Evolutionary conservation across 1,140 invertebrate genomes (phyloP), one percentile per base, ranked within the genome.

Genomic region (Sinonovacula constricta): DNA sequence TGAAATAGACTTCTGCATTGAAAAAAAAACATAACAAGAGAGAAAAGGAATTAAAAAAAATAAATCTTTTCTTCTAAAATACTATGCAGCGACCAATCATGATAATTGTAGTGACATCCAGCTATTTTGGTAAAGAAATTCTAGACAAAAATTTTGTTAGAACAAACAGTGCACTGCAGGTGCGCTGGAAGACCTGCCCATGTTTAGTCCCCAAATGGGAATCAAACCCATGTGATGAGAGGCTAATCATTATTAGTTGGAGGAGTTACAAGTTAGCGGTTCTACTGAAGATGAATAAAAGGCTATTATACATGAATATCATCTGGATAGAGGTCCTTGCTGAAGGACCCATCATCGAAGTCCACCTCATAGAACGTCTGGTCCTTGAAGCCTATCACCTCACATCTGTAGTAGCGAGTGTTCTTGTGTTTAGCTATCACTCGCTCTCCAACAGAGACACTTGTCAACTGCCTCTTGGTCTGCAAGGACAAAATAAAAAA

Each of bases 351-450:
- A 87, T 95, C 94, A 51, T 92, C 91, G 87, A 95, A 95, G 30
- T 93, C 93, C 2, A 95, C 93, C 83, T 92, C 92, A 81, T 93
- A 94, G 81, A 93, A 93, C 31, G 91, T 85, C 31, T 92, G 91
- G 28, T 91, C 88, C 33, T 92, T 87, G 24, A 93, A 92, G 22
- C 91, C 90, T 1, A 88, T 79, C 14, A 95, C 91, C 67, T 88
- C 92, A 12, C 91, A 93, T 74, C 92, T 91, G 86, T 94, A 94
- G 86, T 93, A 95, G 28, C 94, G 90, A 0, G 90, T 91, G 79
- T 94, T 95, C 53, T 92, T 92, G 86, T 94, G 94, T 82, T 93
- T 94, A 0, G 93, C 94, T 91, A 93, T 93, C 1, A 94, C 94
- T 24, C 82, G 71, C 22, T 91, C 88, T 87, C 89, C 90, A 39